phyloP scores from a whole-genome alignment of 2,797 vertebrate genomes.

The Epinephelus awoara region DNA sequence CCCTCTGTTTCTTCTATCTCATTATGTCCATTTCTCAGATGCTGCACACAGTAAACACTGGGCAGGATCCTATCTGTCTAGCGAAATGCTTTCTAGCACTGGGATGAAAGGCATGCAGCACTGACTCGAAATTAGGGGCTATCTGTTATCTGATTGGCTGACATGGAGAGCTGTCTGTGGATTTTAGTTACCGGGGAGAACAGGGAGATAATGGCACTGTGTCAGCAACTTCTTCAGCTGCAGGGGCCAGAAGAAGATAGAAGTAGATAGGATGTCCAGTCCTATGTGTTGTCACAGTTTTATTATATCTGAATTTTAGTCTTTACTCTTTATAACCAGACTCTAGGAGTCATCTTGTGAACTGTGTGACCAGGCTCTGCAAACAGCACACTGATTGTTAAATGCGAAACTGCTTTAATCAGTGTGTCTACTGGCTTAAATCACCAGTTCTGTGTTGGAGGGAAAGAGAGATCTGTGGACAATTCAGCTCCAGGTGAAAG shows the following conservation, averaged over 20 bases:
- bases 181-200: constrained; percentile 81
- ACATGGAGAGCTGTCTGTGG: constrained; percentile 72
- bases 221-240: constrained; percentile 75
- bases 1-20: constrained; percentile 11
- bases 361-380: background rate
- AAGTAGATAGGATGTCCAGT: constrained; percentile 25
- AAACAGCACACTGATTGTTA: background rate
- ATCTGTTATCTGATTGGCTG: constrained; percentile 83
- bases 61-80: constrained; percentile 56
- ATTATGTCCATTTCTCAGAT: constrained; percentile 33
- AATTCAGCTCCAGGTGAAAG: no score
- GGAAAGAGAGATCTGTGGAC: no score
- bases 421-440: no score
- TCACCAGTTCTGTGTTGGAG: no score
- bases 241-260: constrained; percentile 42
- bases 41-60: constrained; percentile 59
- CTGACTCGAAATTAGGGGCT: constrained; percentile 73
- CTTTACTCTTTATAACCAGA: constrained; percentile 1
- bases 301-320: constrained; percentile 4
- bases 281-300: constrained; percentile 20
- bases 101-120: constrained; percentile 66
- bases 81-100: constrained; percentile 68
- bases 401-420: no score
- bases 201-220: constrained; percentile 71
- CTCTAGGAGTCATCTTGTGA: background rate